Evolutionary conservation across 2,888 invertebrate genomes (phyloP).

Genomic region (Drosophila anceps): DNA sequence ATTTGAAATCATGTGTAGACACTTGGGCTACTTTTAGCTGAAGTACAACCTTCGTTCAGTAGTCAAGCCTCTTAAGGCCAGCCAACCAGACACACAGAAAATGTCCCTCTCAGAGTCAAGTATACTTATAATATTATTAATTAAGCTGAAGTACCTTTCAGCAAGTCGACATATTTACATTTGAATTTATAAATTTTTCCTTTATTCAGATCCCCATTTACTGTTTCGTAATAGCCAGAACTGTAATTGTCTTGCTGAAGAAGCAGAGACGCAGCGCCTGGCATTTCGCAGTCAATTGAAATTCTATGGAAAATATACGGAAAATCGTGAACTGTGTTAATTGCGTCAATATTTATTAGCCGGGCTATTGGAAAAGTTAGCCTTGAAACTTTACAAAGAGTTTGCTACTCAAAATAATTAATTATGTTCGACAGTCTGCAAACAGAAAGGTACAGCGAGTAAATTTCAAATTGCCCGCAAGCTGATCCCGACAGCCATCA

Average conservation of each 20-base stretch:
- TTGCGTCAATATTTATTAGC: conserved; percentile 48
- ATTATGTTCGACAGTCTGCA: conserved; percentile 60
- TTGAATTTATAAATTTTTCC: background rate
- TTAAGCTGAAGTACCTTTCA: conserved; percentile 1
- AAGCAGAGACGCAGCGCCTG: background rate
- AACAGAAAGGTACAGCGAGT: conserved; percentile 40
- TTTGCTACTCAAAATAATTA: conserved; percentile 58
- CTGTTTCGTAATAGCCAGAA: background rate
- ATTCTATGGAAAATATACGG: conserved; percentile 34
- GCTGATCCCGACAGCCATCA: conserved; percentile 54
- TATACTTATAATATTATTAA: conserved; percentile 1
- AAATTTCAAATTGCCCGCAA: conserved; percentile 34
- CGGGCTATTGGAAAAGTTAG: conserved; percentile 32
- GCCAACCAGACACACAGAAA: background rate
- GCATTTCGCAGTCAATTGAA: conserved; percentile 36
- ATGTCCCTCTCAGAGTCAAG: background rate
- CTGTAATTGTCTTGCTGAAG: background rate
- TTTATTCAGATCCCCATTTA: background rate
- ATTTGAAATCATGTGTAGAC: too few species aligned
- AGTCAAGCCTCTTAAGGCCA: background rate
- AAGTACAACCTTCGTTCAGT: too few species aligned
- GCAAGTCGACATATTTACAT: conserved; percentile 1
- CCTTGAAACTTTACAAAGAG: conserved; percentile 29
- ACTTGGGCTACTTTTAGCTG: background rate
- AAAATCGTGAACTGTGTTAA: conserved; percentile 43